These are phyloP conservation scores for Sarcophaga carnaria DNA, from an alignment of 2,888 invertebrate genomes.

Conservation along the genomic window DNA sequence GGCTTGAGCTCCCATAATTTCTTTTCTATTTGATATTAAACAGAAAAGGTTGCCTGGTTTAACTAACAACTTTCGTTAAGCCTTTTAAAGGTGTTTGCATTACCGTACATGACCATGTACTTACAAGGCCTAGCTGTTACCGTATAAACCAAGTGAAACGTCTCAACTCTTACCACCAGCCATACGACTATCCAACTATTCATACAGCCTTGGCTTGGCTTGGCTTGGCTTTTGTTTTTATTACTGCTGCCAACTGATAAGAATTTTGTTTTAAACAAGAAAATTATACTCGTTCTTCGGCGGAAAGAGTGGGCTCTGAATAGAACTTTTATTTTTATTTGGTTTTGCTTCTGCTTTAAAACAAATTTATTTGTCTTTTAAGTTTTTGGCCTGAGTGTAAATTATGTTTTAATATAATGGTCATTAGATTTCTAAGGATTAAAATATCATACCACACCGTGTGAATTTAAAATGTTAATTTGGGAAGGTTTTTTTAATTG, in stretches of 20 bases:
- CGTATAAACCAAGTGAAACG: slow-evolving; percentile 23
- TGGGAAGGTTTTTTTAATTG: no score
- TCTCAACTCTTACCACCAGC: slow-evolving; percentile 17
- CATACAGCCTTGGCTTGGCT: slow-evolving; percentile 48
- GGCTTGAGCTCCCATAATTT: no score
- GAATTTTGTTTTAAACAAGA: slow-evolving; percentile 50
- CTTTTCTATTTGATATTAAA: neutral
- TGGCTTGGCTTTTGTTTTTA: slow-evolving; percentile 57
- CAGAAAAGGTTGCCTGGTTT: slow-evolving; percentile 2
- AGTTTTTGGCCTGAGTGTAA: slow-evolving; percentile 30
- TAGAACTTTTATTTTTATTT: slow-evolving; percentile 33
- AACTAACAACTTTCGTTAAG: slow-evolving; percentile 8
- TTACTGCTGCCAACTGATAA: slow-evolving; percentile 63
- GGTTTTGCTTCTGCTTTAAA: slow-evolving; percentile 5
- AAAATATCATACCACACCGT: neutral
- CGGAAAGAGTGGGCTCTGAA: slow-evolving; percentile 25
- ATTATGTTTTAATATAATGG: slow-evolving; percentile 17
- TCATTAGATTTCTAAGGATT: slow-evolving; percentile 21
- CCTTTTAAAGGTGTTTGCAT: slow-evolving; percentile 6
- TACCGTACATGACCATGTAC: neutral
- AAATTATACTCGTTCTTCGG: slow-evolving; percentile 17
- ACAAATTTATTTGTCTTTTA: slow-evolving; percentile 62
- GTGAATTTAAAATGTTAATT: neutral
- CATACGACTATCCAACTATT: neutral
- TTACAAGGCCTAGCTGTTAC: neutral